Evolutionary conservation across 2,888 invertebrate species (phyloP).

Genomic region (Catonia carolina): DNA sequence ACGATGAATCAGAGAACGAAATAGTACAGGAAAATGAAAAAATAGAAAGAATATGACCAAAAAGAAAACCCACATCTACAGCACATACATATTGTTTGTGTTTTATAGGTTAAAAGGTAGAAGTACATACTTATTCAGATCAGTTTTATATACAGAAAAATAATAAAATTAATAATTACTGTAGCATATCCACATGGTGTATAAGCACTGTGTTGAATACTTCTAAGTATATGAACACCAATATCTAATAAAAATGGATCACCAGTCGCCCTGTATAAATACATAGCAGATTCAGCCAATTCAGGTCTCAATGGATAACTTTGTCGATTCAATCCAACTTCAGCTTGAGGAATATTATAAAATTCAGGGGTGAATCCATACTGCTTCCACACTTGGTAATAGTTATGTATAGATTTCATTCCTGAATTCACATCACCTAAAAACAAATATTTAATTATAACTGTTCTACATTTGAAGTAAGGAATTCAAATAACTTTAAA

Average conservation of each 20-base stretch:
- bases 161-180: conserved; percentile 45
- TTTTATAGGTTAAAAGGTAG: too few species aligned
- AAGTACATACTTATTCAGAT: too few species aligned
- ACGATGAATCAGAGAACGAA: too few species aligned
- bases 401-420: conserved; percentile 89
- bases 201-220: conserved; percentile 86
- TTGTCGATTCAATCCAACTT: conserved; percentile 74
- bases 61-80: too few species aligned
- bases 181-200: conserved; percentile 98
- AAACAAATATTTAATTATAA: too few species aligned
- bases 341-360: conserved; percentile 87
- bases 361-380: conserved; percentile 98
- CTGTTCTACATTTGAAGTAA: background rate
- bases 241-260: conserved; percentile 88
- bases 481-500: background rate
- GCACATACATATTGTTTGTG: too few species aligned
- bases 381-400: conserved; percentile 94
- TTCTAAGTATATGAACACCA: conserved; percentile 87
- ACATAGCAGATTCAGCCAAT: conserved; percentile 94
- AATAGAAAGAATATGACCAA: too few species aligned
- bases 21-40: too few species aligned
- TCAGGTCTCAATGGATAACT: conserved; percentile 96
- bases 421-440: conserved; percentile 83
- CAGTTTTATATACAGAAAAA: too few species aligned
- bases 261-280: conserved; percentile 79